Conservation (phyloP, 2,113 vertebrate genomes). For the Larimichthys polyactis region DNA sequence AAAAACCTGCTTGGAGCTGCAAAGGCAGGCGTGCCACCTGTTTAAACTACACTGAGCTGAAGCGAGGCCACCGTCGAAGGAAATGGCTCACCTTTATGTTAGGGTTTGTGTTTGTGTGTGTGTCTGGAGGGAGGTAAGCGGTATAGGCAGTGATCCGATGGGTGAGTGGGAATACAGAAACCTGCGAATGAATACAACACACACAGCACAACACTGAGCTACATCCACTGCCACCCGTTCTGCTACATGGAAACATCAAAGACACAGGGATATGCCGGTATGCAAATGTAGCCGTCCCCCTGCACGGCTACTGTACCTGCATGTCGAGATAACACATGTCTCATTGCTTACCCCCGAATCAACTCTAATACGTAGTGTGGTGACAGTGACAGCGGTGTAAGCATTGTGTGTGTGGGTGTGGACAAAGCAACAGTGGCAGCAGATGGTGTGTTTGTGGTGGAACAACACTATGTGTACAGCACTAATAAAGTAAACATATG, state of each 20-base stretch:
- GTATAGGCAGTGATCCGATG: slow-evolving; percentile 9
- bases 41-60: not conserved
- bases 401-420: not conserved
- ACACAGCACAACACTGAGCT: slow-evolving; percentile 1
- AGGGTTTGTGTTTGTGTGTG: not conserved
- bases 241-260: slow-evolving; percentile 1
- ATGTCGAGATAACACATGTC: not conserved
- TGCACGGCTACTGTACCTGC: slow-evolving; percentile 11
- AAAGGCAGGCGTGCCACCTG: not conserved
- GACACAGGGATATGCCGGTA: not conserved
- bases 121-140: not conserved
- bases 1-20: not conserved
- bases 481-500: not conserved
- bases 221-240: not conserved
- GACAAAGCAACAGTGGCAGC: slow-evolving; percentile 14
- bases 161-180: slow-evolving; percentile 5
- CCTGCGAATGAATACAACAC: slow-evolving; percentile 11
- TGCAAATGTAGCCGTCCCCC: not conserved
- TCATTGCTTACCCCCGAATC: slow-evolving; percentile 1
- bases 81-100: slow-evolving; percentile 21
- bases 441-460: not conserved
- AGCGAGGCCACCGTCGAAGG: not conserved
- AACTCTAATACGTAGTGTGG: not conserved
- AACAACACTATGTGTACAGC: not conserved
- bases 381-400: not conserved